Evolutionary conservation across 2,888 invertebrate genomes (phyloP), one percentile per base, ranked within the genome.

Genomic region (Yponomeuta sedellus): DNA sequence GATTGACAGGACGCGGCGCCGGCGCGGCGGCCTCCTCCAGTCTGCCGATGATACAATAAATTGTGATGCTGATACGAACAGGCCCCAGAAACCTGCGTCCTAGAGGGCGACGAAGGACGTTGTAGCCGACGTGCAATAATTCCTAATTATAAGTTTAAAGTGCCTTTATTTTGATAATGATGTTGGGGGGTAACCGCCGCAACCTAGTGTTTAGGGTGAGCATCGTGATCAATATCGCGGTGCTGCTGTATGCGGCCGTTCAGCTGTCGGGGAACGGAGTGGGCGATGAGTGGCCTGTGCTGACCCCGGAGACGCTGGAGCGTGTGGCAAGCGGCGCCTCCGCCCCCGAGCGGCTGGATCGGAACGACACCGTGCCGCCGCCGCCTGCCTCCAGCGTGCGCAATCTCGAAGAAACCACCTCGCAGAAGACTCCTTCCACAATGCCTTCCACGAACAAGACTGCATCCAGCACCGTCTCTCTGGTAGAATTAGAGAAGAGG

Each of bases 141-240:
- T 34, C 34, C 34, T 70, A 82, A 80, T 82, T 83, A 69, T 81
- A 82, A 84, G 79, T 83, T 80, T 77, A 52, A 85, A 87, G 90
- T 89, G 88, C 86, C 87, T 88, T 82, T 80, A 76, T 70, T 72
- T 10, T 12, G 71, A 75, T 67, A 75, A 71, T 74, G 77, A 85
- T 75, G 74, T 90, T 90, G 88, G 77, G 89, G 83, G 83, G 80
- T 71, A 89, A 86, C 74, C 86, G 87, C 70, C 93, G 95, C 72
- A 95, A 95, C 85, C 93, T 95, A 92, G 90, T 95, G 85, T 92
- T 95, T 81, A 92, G 94, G 75, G 93, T 95, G 82, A 95, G 95
- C 86, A 94, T 95, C 76, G 92, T 95, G 69, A 93, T 95, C 73
- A 95, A 95, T 80, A 92, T 95, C 70, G 94, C 94, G 72, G 94